A percentile compares a stretch with the other conserved stretches of the same genome.
Evolutionary conservation across 2,888 invertebrate genomes (phyloP).

Genomic region (Seladonia tumulorum): DNA sequence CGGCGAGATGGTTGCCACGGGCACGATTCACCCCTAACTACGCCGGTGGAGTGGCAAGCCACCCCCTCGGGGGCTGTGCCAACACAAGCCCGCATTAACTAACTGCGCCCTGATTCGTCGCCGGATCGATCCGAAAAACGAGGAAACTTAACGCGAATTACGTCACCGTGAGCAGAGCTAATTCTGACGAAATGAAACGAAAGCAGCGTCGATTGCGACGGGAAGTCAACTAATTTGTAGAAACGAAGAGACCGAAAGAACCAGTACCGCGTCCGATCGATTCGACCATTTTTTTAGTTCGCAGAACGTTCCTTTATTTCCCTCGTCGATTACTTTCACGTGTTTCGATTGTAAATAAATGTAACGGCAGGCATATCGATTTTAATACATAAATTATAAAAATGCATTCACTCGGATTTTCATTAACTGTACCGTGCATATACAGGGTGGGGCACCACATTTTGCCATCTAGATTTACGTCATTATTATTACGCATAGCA

Average conservation of each 20-base stretch:
- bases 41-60: conserved; percentile 69
- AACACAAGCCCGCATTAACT: conserved; percentile 79
- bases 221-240: conserved; percentile 26
- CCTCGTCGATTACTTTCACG: background rate
- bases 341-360: background rate
- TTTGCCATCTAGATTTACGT: too few relatives aligned
- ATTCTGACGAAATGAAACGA: conserved; percentile 46
- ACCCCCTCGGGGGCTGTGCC: conserved; percentile 79
- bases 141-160: conserved; percentile 75
- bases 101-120: conserved; percentile 82
- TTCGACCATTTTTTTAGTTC: background rate
- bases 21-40: conserved; percentile 71
- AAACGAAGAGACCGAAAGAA: background rate
- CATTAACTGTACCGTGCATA: background rate
- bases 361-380: background rate
- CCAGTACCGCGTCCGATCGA: background rate
- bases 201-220: conserved; percentile 8
- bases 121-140: conserved; percentile 79
- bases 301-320: background rate
- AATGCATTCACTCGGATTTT: background rate
- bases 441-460: too few relatives aligned
- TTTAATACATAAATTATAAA: background rate
- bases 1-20: conserved; percentile 60
- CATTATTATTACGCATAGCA: too few relatives aligned
- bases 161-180: conserved; percentile 56